Conservation (phyloP, 2,888 invertebrate species). For the Drosophila gaucha region DNA sequence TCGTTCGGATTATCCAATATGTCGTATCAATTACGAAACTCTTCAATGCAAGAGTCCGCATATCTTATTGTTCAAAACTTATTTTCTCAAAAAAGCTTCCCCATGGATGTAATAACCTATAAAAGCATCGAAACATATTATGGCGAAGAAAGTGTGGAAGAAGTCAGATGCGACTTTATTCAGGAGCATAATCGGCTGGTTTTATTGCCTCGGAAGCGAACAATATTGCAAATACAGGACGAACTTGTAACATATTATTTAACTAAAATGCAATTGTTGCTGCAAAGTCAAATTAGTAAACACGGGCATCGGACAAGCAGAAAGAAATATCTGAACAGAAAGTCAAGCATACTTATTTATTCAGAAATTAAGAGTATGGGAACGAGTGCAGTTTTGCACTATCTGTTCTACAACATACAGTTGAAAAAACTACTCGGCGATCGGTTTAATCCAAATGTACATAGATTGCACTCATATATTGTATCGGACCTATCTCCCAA, state of each 20-base stretch:
- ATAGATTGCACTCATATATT: no score
- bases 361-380: fast-evolving
- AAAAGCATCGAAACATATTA: no score
- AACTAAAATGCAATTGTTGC: conserved; percentile 7
- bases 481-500: conserved; percentile 3
- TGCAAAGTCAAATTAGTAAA: background rate
- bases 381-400: background rate
- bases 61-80: conserved; percentile 6
- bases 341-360: background rate
- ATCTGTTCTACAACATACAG: background rate
- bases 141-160: background rate
- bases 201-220: background rate
- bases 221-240: background rate
- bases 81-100: background rate
- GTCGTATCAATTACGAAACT: no score
- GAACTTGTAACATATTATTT: conserved; percentile 10
- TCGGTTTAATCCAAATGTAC: no score
- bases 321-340: background rate
- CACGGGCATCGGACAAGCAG: no score
- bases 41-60: no score
- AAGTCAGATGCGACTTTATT: background rate
- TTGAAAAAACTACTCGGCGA: conserved; percentile 5
- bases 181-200: conserved; percentile 1
- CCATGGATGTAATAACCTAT: background rate
- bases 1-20: no score